Conservation (phyloP, 2,888 invertebrate species). For the Teinopalpus imperialis region DNA sequence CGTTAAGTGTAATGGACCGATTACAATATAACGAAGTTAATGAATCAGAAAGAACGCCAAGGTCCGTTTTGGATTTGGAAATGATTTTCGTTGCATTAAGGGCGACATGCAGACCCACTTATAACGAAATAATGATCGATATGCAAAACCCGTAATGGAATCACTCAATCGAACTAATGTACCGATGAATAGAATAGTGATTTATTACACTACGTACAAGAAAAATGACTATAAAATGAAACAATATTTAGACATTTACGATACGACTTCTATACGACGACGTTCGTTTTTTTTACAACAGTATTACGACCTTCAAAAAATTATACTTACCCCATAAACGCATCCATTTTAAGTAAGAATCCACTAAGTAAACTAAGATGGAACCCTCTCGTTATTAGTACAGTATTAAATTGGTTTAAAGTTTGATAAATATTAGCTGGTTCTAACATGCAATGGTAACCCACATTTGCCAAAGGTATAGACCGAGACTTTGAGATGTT, state of each 20-base stretch:
- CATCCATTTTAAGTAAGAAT: too few species aligned
- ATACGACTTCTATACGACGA: conserved; percentile 36
- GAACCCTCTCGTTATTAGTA: too few species aligned
- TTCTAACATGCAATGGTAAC: too few species aligned
- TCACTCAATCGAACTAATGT: conserved; percentile 78
- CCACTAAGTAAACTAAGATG: too few species aligned
- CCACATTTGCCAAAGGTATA: too few species aligned
- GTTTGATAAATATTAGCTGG: too few species aligned
- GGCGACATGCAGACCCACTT: conserved; percentile 27
- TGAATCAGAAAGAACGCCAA: background rate
- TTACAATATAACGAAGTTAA: background rate
- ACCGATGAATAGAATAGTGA: conserved; percentile 66
- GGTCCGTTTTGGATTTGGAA: conserved; percentile 7
- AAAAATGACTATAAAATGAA: conserved; percentile 76
- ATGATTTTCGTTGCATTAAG: conserved; percentile 2
- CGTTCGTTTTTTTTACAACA: too few species aligned
- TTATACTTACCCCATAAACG: too few species aligned
- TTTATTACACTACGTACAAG: conserved; percentile 73
- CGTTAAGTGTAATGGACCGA: background rate
- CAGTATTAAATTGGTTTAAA: too few species aligned
- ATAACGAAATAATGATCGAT: conserved; percentile 58
- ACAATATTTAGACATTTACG: conserved; percentile 41
- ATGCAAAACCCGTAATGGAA: conserved; percentile 78
- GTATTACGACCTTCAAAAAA: too few species aligned
- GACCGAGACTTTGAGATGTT: too few species aligned